phyloP scores from a whole-genome alignment of 2,888 invertebrate species.

The Leptopilina syphax region DNA sequence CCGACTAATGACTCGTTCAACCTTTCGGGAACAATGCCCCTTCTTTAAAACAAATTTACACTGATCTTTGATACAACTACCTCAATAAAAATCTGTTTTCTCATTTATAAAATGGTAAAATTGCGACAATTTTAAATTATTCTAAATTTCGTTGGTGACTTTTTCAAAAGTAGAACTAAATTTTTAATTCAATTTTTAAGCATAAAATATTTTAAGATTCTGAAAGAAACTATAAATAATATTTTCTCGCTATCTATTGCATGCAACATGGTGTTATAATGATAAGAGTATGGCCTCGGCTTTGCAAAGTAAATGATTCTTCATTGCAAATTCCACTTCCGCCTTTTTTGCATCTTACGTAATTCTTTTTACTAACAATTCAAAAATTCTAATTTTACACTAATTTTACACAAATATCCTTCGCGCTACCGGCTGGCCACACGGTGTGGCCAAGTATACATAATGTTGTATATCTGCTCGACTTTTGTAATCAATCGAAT shows the following conservation, averaged over 20 bases:
- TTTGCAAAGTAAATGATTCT: slow-evolving; percentile 3
- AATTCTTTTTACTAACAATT: background rate
- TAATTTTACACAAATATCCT: too few species aligned
- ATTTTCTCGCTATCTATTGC: background rate
- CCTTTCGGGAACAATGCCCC: slow-evolving; percentile 26
- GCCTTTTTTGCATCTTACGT: background rate
- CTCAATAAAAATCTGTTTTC: too few species aligned
- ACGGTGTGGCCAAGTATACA: too few species aligned
- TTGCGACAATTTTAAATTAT: too few species aligned
- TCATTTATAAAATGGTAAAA: too few species aligned
- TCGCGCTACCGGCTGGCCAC: too few species aligned
- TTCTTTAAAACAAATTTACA: slow-evolving; percentile 8
- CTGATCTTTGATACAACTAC: too few species aligned
- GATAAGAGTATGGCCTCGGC: background rate
- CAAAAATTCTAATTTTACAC: background rate
- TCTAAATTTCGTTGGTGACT: too few species aligned
- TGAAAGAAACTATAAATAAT: background rate
- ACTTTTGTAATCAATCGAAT: too few species aligned
- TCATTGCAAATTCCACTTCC: slow-evolving; percentile 13
- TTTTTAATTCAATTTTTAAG: too few species aligned
- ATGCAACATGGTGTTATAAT: slow-evolving; percentile 4
- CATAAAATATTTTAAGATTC: background rate
- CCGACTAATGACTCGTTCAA: slow-evolving; percentile 31
- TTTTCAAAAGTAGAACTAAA: too few species aligned
- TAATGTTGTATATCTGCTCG: too few species aligned